These are phyloP conservation scores for Ailuropoda melanoleuca DNA, from an alignment of 2,113 vertebrate genomes.

Conservation along the genomic window DNA sequence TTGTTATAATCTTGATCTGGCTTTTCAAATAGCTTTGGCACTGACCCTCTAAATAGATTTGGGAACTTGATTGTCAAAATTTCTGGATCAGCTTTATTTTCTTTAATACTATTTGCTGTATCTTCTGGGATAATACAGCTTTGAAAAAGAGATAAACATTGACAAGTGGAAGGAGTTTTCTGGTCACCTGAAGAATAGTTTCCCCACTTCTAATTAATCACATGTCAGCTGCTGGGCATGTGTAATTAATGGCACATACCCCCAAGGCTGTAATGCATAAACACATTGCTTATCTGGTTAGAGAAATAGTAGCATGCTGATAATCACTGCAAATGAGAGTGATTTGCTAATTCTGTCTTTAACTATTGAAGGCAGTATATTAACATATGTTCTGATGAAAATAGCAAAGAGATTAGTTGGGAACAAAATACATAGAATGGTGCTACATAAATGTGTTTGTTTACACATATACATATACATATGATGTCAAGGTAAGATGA, in stretches of 20 bases:
- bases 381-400: neutral
- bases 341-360: neutral
- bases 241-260: slow-evolving; percentile 70
- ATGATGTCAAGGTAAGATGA: neutral
- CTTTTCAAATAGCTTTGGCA: neutral
- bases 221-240: slow-evolving; percentile 54
- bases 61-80: neutral
- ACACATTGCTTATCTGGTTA: slow-evolving; percentile 65
- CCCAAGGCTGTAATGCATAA: slow-evolving; percentile 55
- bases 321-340: slow-evolving; percentile 32
- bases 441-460: neutral
- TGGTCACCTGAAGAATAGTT: slow-evolving; percentile 68
- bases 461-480: neutral
- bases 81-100: neutral
- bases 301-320: slow-evolving; percentile 49
- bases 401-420: neutral
- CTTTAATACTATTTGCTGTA: neutral
- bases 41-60: neutral
- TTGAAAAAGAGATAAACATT: slow-evolving; percentile 63
- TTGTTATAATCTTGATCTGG: neutral
- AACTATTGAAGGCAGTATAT: neutral
- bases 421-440: neutral
- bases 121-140: neutral
- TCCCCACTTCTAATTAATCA: slow-evolving; percentile 77
- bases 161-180: slow-evolving; percentile 63